Base-by-base conservation (phyloP, 2,888 invertebrate species). In the Glomeris marginata region DNA sequence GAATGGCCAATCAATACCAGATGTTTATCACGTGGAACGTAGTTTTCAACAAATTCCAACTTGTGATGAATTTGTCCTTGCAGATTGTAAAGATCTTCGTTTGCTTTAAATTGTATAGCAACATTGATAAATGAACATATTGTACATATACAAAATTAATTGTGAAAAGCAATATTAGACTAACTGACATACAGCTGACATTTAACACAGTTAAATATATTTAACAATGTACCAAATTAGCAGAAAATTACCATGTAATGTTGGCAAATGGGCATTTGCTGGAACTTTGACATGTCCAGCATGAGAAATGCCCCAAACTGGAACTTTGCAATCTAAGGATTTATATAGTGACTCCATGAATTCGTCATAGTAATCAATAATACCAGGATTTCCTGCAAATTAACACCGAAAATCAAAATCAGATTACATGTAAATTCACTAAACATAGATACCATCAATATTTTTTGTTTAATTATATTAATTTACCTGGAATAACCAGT, bases 1-100 rank as follows among this genome's bases (percentile, higher is more conserved):
- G 92, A 92, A 72, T 94, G 92, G 1, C 86, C 90, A 58, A 92
- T 74, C 37, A 92, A 68, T 65, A 87, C 81, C 38, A 94, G 65
- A 63, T 74, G 79, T n/a, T 80, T 76, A 61, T 77, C 72, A 55
- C 72, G 66, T 49, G 86, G 83, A 55, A 90, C 72, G 62, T 77
- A 77, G 57, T 77, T 75, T 57, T 76, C 71, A 50, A 92, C 78
- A 62, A 92, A 83, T 50, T 76, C 74, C 43, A 81, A 71, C 71
- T 88, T 90, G 65, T 87, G 85, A 50, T 75, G 63, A 47, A 82
- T 66, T 72, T 94, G 92, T 33, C 83, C 88, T 53, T 78, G 68
- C 45, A 94, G 69, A 62, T 80, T 74, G 66, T 80, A 88, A 49
- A 81, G 64, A 55, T 76, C 66, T 57, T 76, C 73, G 62, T 76